A percentile compares a stretch with the other conserved stretches of the same genome.
phyloP scores from a whole-genome alignment of 2,888 invertebrate species.

The Lasius fuliginosus region DNA sequence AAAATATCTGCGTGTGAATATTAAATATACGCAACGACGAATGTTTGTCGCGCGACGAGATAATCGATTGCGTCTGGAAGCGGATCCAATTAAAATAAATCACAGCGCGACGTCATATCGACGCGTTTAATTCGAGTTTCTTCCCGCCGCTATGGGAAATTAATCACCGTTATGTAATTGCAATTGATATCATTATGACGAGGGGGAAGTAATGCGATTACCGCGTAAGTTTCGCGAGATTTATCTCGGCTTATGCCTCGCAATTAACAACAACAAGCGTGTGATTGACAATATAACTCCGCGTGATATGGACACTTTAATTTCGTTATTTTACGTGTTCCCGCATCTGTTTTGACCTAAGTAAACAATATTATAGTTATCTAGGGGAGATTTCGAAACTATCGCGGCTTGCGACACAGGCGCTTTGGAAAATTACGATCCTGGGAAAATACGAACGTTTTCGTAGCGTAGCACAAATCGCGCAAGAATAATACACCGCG shows the following conservation, averaged over 20 bases:
- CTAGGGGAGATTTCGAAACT: not conserved
- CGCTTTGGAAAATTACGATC: not conserved
- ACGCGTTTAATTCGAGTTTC: not conserved
- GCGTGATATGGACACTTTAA: not conserved
- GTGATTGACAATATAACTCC: slow-evolving; percentile 8
- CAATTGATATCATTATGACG: slow-evolving; percentile 15
- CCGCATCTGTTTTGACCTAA: not conserved
- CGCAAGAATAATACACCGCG: not conserved
- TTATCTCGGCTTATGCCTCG: not conserved
- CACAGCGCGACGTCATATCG: slow-evolving; percentile 17
- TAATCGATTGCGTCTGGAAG: not conserved
- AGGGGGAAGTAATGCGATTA: slow-evolving; percentile 28
- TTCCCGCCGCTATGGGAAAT: slow-evolving; percentile 7
- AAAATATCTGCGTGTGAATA: not conserved
- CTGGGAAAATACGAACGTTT: not conserved
- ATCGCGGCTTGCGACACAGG: not conserved
- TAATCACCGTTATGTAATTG: slow-evolving; percentile 34
- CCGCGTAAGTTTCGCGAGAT: not conserved
- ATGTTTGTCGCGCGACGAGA: not conserved
- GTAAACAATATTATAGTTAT: slow-evolving; percentile 1
- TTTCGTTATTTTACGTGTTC: not conserved
- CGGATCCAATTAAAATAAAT: slow-evolving; percentile 45
- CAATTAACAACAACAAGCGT: slow-evolving; percentile 10
- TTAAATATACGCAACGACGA: not conserved
- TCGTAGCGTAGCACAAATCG: not conserved